Evolutionary conservation across 2,888 invertebrate genomes (phyloP).

Genomic region (Slavum lentiscoides): DNA sequence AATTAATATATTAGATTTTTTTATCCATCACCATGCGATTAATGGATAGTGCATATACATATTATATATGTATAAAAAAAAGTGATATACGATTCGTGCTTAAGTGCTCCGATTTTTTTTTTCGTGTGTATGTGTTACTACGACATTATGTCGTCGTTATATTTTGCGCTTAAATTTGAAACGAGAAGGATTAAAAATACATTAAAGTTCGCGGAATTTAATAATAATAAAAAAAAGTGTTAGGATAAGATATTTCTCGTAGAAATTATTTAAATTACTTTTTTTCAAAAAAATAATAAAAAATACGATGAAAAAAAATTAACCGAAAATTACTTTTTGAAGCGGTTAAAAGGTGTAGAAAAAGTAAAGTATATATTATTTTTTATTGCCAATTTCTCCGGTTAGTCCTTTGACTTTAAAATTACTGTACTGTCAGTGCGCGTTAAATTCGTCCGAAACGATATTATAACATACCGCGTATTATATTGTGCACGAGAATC

Average conservation of each 20-base stretch:
- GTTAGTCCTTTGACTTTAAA: constrained; percentile 15
- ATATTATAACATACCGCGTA: background rate
- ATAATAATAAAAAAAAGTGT: background rate
- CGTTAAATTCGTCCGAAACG: background rate
- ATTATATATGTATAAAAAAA: background rate
- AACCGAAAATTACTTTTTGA: constrained; percentile 34
- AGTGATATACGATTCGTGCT: constrained; percentile 25
- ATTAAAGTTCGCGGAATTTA: constrained; percentile 32
- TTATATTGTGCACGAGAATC: background rate
- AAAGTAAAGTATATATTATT: background rate
- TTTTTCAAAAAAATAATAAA: background rate
- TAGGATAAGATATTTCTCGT: constrained; percentile 15
- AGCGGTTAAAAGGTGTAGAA: constrained; percentile 8
- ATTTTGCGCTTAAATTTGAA: constrained; percentile 27
- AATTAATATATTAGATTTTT: background rate
- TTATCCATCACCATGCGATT: background rate
- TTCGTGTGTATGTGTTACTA: background rate
- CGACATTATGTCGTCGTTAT: constrained; percentile 30
- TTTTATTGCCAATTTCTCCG: constrained; percentile 34
- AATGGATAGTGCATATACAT: background rate
- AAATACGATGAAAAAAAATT: background rate
- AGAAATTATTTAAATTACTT: constrained; percentile 43
- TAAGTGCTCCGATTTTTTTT: constrained; percentile 38
- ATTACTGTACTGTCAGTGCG: background rate
- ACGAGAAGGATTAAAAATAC: constrained; percentile 32